Evolutionary conservation across 2,113 vertebrate genomes (phyloP).

Genomic region (Microcebus jonahi): DNA sequence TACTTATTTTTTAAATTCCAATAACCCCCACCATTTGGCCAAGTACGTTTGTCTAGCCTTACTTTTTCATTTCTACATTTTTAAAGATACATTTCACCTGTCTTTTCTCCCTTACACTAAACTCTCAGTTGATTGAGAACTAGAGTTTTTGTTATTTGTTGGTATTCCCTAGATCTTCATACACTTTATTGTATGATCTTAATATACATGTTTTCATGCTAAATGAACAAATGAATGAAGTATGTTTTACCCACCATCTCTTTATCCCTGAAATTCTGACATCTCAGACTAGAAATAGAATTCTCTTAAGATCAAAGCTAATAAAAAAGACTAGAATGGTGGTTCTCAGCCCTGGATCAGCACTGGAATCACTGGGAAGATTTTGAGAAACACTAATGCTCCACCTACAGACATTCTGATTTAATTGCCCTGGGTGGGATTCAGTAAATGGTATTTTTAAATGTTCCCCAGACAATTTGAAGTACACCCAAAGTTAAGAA

Average conservation of each 20-base stretch:
- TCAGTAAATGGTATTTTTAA: conserved; percentile 62
- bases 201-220: not conserved
- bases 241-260: not conserved
- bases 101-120: not conserved
- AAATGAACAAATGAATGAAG: not conserved
- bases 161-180: not conserved
- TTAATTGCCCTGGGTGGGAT: conserved; percentile 41
- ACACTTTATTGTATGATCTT: not conserved
- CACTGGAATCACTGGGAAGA: not conserved
- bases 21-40: not conserved
- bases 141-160: not conserved
- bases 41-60: not conserved
- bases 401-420: not conserved
- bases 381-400: not conserved
- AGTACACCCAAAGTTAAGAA: conserved; percentile 46
- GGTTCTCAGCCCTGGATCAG: not conserved
- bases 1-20: not conserved
- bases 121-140: not conserved
- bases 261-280: not conserved
- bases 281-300: not conserved
- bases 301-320: not conserved
- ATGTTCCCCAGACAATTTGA: conserved; percentile 35
- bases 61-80: not conserved
- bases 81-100: not conserved
- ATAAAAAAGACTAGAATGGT: not conserved